Percentiles rank a stretch among this genome's conserved stretches.
phyloP scores from a whole-genome alignment of 1,140 invertebrate genomes.

The Dreissena rostriformis region DNA sequence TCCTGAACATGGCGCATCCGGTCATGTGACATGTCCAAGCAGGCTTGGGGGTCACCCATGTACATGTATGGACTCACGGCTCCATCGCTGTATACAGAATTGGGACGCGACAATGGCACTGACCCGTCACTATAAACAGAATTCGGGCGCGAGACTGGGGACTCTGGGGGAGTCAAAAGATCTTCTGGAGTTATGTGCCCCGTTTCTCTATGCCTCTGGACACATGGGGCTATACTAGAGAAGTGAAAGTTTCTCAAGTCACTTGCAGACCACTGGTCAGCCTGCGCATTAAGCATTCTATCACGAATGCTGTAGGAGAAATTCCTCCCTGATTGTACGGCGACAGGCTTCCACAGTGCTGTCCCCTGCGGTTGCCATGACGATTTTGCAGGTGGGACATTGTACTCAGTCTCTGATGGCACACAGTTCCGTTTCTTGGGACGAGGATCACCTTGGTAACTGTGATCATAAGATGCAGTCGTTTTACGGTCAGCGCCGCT shows the following conservation, averaged over 20 bases:
- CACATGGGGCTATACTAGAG: slow-evolving; percentile 52
- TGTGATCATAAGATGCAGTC: background rate
- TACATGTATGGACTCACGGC: slow-evolving; percentile 60
- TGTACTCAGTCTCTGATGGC: slow-evolving; percentile 57
- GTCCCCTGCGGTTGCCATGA: slow-evolving; percentile 63
- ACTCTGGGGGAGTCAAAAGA: slow-evolving; percentile 74
- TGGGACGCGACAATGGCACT: slow-evolving; percentile 66
- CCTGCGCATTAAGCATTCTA: slow-evolving; percentile 18
- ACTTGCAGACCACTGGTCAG: slow-evolving; percentile 31
- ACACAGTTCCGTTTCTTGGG: slow-evolving; percentile 78
- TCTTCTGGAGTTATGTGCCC: slow-evolving; percentile 68
- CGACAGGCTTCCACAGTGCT: slow-evolving; percentile 69
- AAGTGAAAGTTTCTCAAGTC: slow-evolving; percentile 50
- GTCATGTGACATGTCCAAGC: background rate
- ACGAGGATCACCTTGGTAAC: slow-evolving; percentile 3
- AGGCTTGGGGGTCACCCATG: background rate
- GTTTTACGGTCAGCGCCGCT: too few relatives aligned
- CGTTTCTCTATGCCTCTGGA: slow-evolving; percentile 60
- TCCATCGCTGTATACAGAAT: slow-evolving; percentile 67
- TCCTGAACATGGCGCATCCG: slow-evolving; percentile 36
- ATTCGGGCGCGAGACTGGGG: slow-evolving; percentile 74
- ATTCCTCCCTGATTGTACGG: slow-evolving; percentile 33
- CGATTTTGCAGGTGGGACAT: slow-evolving; percentile 46
- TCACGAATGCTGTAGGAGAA: slow-evolving; percentile 23
- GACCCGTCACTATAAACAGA: slow-evolving; percentile 64